Evolutionary conservation across 1,140 invertebrate species (phyloP).

Genomic region (Rhyacophila brunnea): DNA sequence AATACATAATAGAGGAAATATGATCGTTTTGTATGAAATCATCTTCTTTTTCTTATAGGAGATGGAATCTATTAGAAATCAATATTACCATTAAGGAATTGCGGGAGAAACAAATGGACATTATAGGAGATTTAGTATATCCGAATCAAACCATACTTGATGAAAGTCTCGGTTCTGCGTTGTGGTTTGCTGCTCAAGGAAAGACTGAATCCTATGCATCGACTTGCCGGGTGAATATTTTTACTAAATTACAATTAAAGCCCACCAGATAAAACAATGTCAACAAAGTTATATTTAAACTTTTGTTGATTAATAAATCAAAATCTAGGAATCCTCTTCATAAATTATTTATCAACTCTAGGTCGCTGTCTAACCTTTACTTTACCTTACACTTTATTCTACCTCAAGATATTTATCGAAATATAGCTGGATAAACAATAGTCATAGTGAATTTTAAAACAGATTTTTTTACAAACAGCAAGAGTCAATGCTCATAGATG

Average conservation of each 20-base stretch:
- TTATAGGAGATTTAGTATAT: slow-evolving; percentile 74
- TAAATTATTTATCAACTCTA: too few relatives aligned
- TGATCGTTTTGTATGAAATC: too few relatives aligned
- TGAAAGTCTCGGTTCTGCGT: slow-evolving; percentile 89
- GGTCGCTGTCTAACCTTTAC: too few relatives aligned
- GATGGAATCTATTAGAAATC: slow-evolving; percentile 63
- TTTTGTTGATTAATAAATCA: too few relatives aligned
- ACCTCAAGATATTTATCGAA: too few relatives aligned
- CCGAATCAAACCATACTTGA: slow-evolving; percentile 88
- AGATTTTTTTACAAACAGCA: neutral
- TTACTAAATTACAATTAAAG: neutral
- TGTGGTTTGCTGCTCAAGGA: slow-evolving; percentile 92
- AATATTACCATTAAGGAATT: slow-evolving; percentile 76
- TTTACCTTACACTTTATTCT: too few relatives aligned
- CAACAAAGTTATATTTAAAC: too few relatives aligned
- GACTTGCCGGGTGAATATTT: slow-evolving; percentile 62
- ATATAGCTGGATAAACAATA: too few relatives aligned
- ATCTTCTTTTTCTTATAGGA: slow-evolving; percentile 55
- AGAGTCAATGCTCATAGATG: neutral
- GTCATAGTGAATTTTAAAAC: too few relatives aligned
- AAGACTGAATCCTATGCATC: slow-evolving; percentile 53
- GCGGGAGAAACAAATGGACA: slow-evolving; percentile 55
- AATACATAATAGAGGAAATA: too few relatives aligned
- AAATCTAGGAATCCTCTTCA: too few relatives aligned
- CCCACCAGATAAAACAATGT: neutral